A percentile compares a stretch with the other conserved stretches of the same genome.
These are phyloP conservation scores for Phenacoccus solenopsis DNA, from an alignment of 1,140 invertebrate species.

Conservation along the genomic window DNA sequence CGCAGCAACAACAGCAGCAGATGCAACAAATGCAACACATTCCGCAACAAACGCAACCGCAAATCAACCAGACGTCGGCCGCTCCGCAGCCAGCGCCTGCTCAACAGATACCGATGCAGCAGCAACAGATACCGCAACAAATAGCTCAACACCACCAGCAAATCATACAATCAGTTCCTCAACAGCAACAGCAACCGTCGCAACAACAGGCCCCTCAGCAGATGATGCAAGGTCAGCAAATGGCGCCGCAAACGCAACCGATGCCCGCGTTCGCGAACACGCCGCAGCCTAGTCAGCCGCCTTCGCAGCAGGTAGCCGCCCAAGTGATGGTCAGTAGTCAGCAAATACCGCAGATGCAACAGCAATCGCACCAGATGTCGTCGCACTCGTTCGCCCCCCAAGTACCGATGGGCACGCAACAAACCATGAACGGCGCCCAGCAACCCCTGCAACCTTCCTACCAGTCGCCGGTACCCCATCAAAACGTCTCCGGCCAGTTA, in stretches of 20 bases:
- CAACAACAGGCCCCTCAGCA: conserved; percentile 31
- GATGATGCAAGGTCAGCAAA: conserved; percentile 27
- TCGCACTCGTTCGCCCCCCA: conserved; percentile 31
- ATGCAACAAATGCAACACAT: conserved; percentile 24
- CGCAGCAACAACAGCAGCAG: conserved; percentile 23
- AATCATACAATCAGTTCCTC: conserved; percentile 21
- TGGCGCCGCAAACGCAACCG: conserved; percentile 32
- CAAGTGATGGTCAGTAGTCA: too few relatives aligned
- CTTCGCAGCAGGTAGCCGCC: neutral
- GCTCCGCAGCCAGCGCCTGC: conserved; percentile 21
- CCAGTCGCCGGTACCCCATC: neutral
- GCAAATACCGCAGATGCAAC: neutral
- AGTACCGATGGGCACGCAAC: conserved; percentile 12
- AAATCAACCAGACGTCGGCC: conserved; percentile 2
- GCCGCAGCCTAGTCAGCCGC: conserved; percentile 28
- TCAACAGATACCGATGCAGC: conserved; percentile 30
- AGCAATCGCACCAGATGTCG: conserved; percentile 24
- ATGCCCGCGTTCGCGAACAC: neutral
- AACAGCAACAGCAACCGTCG: conserved; percentile 21
- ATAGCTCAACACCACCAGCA: conserved; percentile 21
- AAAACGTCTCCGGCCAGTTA: neutral
- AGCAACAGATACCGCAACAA: conserved; percentile 20
- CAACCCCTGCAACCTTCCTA: neutral
- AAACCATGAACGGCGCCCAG: neutral
- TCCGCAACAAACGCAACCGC: conserved; percentile 21